Conservation (phyloP, 2,797 vertebrate species). For the Brachymystax lenok region DNA sequence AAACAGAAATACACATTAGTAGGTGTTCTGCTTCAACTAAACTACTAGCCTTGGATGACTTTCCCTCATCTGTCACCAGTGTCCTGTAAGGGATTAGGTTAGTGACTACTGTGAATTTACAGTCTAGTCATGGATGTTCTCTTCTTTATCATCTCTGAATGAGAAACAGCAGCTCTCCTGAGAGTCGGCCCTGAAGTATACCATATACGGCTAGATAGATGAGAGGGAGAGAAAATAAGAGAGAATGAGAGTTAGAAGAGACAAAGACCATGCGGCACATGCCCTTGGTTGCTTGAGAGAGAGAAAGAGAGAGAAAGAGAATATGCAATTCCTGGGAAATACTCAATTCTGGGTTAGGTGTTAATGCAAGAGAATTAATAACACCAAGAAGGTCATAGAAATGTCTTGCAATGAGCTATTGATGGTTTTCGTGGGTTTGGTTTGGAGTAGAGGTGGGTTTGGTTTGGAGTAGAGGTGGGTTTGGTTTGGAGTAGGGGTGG, state of each 20-base stretch:
- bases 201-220: slow-evolving; percentile 38
- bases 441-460: slow-evolving; percentile 8
- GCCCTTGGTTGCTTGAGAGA: not conserved
- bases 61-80: too few species aligned
- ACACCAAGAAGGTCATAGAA: slow-evolving; percentile 41
- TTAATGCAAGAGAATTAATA: slow-evolving; percentile 52
- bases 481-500: not conserved
- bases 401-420: not conserved
- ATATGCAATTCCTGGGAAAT: slow-evolving; percentile 21
- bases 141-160: slow-evolving; percentile 28
- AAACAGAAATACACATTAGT: not conserved
- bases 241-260: not conserved
- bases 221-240: slow-evolving; percentile 63
- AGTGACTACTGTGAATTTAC: too few species aligned
- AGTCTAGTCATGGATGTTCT: not conserved
- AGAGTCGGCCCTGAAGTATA: slow-evolving; percentile 29
- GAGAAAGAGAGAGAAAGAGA: slow-evolving; percentile 43
- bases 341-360: slow-evolving; percentile 18
- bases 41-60: too few species aligned
- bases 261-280: slow-evolving; percentile 53
- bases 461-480: slow-evolving; percentile 4
- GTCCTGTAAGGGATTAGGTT: too few species aligned
- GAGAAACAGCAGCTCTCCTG: slow-evolving; percentile 39
- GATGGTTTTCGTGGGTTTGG: too few species aligned
- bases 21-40: not conserved